Base-by-base conservation (phyloP, 2,888 invertebrate species). In the Tipula helvola region DNA sequence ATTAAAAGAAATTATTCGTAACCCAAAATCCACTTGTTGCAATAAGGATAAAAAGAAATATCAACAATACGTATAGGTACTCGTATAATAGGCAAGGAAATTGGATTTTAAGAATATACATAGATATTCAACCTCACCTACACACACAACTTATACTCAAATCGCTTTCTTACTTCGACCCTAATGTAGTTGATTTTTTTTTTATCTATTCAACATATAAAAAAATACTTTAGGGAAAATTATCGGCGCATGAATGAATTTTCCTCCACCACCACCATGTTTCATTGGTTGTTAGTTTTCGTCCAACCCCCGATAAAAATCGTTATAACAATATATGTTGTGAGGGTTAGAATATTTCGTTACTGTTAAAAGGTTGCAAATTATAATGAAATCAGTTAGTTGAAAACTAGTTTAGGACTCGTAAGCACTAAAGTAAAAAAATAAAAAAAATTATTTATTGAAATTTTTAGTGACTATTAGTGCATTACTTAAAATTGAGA, bases 231-330 rank as follows among this genome's bases (percentile, higher is more conserved):
- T 28, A 71, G 41, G 84, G 84, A 84, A 84, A 84, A 84, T 84
- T 85, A 85, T 16, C 85, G 5, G 85, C 85, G 85, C 85, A 85
- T 85, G 85, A 85, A 85, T 85, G 42, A 85, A 42, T 85, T 85
- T 85, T 42, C 85, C 85, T 44, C 44, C 85, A 42, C 39, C 85
- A 85, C 41, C 85, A n/a, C 28, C 71, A 8, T 71, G 28, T 71
- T 42, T 42, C 41, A 39, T 85, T 39, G 85, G 42, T 44, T 85
- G 85, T 41, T 42, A 16, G 42, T 42, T 85, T 42, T 42, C 39
- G 85, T 39, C 85, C 85, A 85, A 85, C 85, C 85, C 85, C 42
- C 85, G 42, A 85, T 44, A 42, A 18, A 71, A 28, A 10, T 85
- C 42, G 41, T 18, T 85, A 85, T 42, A 39, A 85, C 84, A 39